These are phyloP conservation scores for Poecile montanus DNA, from an alignment of 2,797 vertebrate genomes.

Conservation along the genomic window DNA sequence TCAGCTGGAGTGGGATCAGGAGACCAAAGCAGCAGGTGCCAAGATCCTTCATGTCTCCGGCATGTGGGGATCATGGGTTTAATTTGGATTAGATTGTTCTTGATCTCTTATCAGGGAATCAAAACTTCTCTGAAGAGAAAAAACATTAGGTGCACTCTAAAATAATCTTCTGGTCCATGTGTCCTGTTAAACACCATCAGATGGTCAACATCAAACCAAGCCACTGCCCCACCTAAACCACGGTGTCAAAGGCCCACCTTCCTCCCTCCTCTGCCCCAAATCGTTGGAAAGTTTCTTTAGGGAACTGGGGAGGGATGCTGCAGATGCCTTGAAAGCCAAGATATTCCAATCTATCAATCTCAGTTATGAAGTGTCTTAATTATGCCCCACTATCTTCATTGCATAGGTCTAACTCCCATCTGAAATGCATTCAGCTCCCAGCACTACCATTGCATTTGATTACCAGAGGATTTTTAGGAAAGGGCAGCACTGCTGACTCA, in stretches of 20 bases:
- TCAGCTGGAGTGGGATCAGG: background rate
- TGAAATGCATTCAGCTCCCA: background rate
- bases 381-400: background rate
- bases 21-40: background rate
- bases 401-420: background rate
- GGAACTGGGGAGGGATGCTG: background rate
- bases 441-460: background rate
- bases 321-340: background rate
- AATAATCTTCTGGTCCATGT: accelerated
- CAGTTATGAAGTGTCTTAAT: background rate
- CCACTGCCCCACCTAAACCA: background rate
- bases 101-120: background rate
- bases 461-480: background rate
- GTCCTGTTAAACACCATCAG: background rate
- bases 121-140: background rate
- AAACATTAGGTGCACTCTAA: background rate
- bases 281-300: background rate
- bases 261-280: background rate
- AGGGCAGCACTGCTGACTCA: background rate
- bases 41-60: background rate
- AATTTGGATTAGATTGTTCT: background rate
- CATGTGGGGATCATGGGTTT: background rate
- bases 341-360: background rate
- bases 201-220: background rate
- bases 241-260: background rate